Percentiles rank a stretch among this genome's conserved stretches.
These are phyloP conservation scores for Spodoptera frugiperda DNA, from an alignment of 1,140 invertebrate genomes.

Conservation along the genomic window DNA sequence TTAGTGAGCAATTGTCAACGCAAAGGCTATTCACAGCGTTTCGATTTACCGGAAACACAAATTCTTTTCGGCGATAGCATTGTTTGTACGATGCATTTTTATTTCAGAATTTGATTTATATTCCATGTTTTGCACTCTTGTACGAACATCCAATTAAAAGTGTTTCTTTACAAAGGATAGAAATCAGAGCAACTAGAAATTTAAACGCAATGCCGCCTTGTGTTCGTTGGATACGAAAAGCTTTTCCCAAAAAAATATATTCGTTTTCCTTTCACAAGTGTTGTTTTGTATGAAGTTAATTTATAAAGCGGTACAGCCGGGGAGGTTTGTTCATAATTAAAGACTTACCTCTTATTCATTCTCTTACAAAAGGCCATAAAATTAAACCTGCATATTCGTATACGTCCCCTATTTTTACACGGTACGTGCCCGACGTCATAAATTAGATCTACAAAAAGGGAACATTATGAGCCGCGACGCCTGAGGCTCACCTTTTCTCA, in stretches of 20 bases:
- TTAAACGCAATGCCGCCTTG: slow-evolving; percentile 23
- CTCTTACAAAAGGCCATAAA: slow-evolving; percentile 68
- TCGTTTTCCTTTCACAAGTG: slow-evolving; percentile 50
- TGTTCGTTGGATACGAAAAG: slow-evolving; percentile 42
- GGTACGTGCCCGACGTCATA: slow-evolving; percentile 69
- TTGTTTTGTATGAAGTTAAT: slow-evolving; percentile 58
- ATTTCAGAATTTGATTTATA: slow-evolving; percentile 46
- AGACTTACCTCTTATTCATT: slow-evolving; percentile 70
- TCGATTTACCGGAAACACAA: slow-evolving; percentile 39
- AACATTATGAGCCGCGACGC: slow-evolving; percentile 64
- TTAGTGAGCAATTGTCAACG: slow-evolving; percentile 37
- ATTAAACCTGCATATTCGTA: slow-evolving; percentile 73
- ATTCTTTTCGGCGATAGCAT: slow-evolving; percentile 36
- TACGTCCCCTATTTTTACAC: slow-evolving; percentile 68
- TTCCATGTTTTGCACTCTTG: slow-evolving; percentile 28
- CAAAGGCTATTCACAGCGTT: slow-evolving; percentile 21
- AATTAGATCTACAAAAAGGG: slow-evolving; percentile 73
- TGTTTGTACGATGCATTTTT: slow-evolving; percentile 40
- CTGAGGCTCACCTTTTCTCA: slow-evolving; percentile 62
- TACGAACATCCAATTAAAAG: slow-evolving; percentile 36
- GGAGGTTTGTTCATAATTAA: slow-evolving; percentile 68
- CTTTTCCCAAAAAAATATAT: slow-evolving; percentile 48
- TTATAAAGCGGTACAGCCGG: slow-evolving; percentile 54
- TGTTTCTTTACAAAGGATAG: slow-evolving; percentile 39
- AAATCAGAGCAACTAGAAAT: slow-evolving; percentile 36